Conservation (phyloP, 2,797 vertebrate species). For the Crenichthys baileyi region DNA sequence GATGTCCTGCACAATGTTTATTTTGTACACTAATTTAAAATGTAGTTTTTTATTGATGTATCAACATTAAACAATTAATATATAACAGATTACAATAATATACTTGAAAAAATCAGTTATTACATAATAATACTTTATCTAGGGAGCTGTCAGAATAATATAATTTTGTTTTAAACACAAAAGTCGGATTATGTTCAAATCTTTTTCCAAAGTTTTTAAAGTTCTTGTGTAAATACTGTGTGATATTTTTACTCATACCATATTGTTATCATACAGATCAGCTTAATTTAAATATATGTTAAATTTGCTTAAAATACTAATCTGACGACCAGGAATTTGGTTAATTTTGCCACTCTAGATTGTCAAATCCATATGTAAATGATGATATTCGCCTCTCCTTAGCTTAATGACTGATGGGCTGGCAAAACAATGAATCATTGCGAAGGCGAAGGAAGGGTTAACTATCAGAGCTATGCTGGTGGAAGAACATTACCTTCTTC, state of each 20-base stretch:
- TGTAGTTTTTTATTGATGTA: background rate
- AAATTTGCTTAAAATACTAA: background rate
- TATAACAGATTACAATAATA: background rate
- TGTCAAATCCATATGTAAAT: constrained; percentile 35
- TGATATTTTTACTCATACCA: background rate
- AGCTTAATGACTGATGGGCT: constrained; percentile 66
- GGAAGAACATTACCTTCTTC: constrained; percentile 67
- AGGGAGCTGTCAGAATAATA: background rate
- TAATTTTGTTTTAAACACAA: background rate
- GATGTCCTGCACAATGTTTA: background rate
- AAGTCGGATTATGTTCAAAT: background rate
- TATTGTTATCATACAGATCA: background rate
- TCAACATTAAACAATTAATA: background rate
- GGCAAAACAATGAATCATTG: constrained; percentile 64
- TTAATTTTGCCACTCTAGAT: constrained; percentile 40
- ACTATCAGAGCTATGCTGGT: constrained; percentile 53
- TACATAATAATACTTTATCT: background rate
- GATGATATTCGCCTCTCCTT: constrained; percentile 46
- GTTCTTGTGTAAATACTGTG: background rate
- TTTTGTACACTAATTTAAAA: background rate
- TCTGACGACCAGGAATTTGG: background rate
- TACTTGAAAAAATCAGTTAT: background rate
- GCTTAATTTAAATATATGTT: background rate
- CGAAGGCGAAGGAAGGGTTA: constrained; percentile 40
- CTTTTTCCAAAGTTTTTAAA: background rate